Base-by-base conservation (phyloP, 2,113 vertebrate species). In the Tauraco erythrolophus region DNA sequence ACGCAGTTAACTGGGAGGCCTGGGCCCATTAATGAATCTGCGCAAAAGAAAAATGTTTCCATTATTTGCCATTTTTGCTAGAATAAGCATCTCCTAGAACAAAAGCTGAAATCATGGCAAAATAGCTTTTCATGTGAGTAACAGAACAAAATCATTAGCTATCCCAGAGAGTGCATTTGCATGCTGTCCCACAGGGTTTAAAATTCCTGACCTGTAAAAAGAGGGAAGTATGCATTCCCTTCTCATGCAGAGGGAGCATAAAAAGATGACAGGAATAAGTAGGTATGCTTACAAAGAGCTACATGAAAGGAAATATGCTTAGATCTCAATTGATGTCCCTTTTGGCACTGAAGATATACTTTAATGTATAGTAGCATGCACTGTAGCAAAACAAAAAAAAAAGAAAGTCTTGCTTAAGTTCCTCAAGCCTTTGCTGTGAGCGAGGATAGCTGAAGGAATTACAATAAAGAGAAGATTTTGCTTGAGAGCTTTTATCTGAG, bases 191-290 rank as follows among this genome's bases (percentile, higher is more conserved):
- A 85, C 14, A 74, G 41, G 75, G 90, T 88, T 94, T 86, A 43
- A 86, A 92, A 93, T 81, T 88, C 79, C 46, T 92, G 78, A 91
- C 60, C 66, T 86, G 60, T 48, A 74, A 77, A 90, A 93, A 62
- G 11, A 90, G 39, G 51, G 56, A 94, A 71, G 60, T 46, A 45
- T 66, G 46, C 78, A 90, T 84, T 84, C 79, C 27, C 50, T 88
- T 80, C 82, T 88, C 33, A 24, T 31, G 45, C 50, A 80, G 50
- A 54, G 8, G 43, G 35, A 78, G 75, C 50, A 72, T 84, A 82
- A 64, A 74, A 94, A 86, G 45, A 82, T 68, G 54, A 92, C 46
- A 85, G 75, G 31, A 88, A 33, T 57, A 95, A 79, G 81, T 61
- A 89, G 48, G 45, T 35, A 41, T 9, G n/a, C 35, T 76, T 72